These are phyloP conservation scores for Myrmophylax atrothorax DNA, from an alignment of 2,113 vertebrate genomes.

Conservation along the genomic window DNA sequence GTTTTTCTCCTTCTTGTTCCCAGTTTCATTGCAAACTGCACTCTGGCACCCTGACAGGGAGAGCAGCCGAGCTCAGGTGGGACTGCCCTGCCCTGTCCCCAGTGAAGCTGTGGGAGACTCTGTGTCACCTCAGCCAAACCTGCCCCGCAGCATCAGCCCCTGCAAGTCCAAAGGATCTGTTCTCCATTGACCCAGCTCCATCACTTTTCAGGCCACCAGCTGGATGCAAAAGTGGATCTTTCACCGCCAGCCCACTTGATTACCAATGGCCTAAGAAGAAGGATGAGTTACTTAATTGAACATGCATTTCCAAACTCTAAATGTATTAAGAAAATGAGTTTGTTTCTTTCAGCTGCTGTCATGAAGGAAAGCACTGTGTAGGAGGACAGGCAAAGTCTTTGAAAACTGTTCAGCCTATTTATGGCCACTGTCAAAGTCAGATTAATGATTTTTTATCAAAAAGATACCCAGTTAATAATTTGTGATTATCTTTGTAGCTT, in stretches of 20 bases:
- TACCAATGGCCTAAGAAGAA: background rate
- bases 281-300: background rate
- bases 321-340: slow-evolving; percentile 31
- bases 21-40: background rate
- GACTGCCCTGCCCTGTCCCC: background rate
- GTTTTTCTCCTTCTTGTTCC: background rate
- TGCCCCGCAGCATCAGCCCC: background rate
- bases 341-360: slow-evolving; percentile 33
- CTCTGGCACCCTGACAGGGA: background rate
- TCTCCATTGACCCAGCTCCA: background rate
- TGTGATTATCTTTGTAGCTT: background rate
- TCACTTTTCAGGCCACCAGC: background rate
- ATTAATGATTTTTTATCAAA: slow-evolving; percentile 34
- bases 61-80: background rate
- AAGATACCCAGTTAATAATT: slow-evolving; percentile 15
- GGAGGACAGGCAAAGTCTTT: slow-evolving; percentile 53
- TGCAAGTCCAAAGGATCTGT: background rate
- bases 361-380: slow-evolving; percentile 38
- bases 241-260: background rate
- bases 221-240: background rate
- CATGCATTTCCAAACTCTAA: slow-evolving; percentile 20
- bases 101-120: background rate
- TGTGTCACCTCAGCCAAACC: background rate
- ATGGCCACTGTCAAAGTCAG: slow-evolving; percentile 17
- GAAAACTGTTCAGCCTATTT: slow-evolving; percentile 57